Base-by-base conservation (phyloP, 1,140 invertebrate genomes). In the Eueides isabella region DNA sequence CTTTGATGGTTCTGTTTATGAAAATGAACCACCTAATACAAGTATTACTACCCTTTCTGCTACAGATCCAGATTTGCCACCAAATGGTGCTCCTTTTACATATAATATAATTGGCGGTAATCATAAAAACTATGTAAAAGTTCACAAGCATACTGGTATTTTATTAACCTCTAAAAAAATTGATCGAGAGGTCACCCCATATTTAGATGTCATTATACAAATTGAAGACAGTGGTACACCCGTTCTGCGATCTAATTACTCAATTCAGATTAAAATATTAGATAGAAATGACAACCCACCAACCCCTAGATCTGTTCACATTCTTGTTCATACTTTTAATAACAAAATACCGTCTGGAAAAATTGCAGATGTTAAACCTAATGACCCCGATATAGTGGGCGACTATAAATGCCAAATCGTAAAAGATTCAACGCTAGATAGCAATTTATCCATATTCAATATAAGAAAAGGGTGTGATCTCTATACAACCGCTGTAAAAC, bases 231-330 rank as follows among this genome's bases (percentile, higher is more conserved):
- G 96, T 78, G 98, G 98, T 1, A 95, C 94, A 23, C 98, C 98
- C 0, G 95, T 95, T 78, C 96, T 98, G 95, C 96, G 94, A 80
- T 97, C 96, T 9, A 96, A 97, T 80, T 97, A 97, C 82, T 94
- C 94, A 12, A 94, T 98, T 19, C 95, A 94, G 11, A 96, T 99
- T 28, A 94, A 96, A 48, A 95, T 99, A 3, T 87, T 96, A 5
- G 98, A 99, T 91, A 96, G 97, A 88, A 99, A 99, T 91, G 98
- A 99, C 85, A 98, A 96, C 85, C 97, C 98, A 5, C 98, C 98
- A 0, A 96, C 95, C 16, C 94, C 97, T 9, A 95, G 98, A 78
- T 97, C 96, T 23, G 96, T 97, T 1, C 96, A 97, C 78, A 94
- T 99, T 26, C 91, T 97, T 29, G 96, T 99, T 7, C 95, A 97